Conservation (phyloP, 2,113 vertebrate species). For the Vidua macroura region DNA sequence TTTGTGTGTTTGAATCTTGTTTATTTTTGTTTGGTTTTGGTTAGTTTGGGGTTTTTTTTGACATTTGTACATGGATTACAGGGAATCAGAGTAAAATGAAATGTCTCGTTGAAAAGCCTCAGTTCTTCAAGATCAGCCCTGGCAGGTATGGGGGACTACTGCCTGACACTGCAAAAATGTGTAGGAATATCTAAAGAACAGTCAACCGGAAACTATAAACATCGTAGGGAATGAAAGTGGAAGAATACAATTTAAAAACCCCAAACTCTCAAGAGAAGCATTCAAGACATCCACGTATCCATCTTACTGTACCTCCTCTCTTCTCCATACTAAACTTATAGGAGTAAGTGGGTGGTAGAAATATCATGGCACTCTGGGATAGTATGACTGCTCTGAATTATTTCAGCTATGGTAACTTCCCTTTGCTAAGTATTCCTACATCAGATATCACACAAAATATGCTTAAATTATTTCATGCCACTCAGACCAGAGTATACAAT, state of each 20-base stretch:
- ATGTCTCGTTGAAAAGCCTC: not conserved
- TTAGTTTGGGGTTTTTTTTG: not conserved
- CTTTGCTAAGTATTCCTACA: not conserved
- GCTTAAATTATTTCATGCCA: not conserved
- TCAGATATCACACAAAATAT: not conserved
- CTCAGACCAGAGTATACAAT: not conserved
- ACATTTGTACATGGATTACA: not conserved
- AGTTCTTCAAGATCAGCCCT: not conserved
- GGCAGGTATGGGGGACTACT: not conserved
- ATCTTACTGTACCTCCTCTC: not conserved
- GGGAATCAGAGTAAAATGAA: not conserved
- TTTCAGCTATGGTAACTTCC: not conserved
- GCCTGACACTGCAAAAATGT: not conserved
- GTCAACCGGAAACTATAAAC: not conserved
- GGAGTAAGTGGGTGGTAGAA: not conserved
- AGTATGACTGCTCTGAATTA: not conserved
- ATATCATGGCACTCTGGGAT: too few species aligned
- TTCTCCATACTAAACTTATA: not conserved
- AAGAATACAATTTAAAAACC: fast-evolving
- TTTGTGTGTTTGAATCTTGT: not conserved
- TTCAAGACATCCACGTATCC: not conserved
- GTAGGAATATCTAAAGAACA: not conserved
- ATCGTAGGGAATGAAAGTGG: not conserved
- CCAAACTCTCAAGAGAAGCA: not conserved
- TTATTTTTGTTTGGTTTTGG: not conserved